Evolutionary conservation across 2,888 invertebrate genomes (phyloP).

Genomic region (Sericinus montela): DNA sequence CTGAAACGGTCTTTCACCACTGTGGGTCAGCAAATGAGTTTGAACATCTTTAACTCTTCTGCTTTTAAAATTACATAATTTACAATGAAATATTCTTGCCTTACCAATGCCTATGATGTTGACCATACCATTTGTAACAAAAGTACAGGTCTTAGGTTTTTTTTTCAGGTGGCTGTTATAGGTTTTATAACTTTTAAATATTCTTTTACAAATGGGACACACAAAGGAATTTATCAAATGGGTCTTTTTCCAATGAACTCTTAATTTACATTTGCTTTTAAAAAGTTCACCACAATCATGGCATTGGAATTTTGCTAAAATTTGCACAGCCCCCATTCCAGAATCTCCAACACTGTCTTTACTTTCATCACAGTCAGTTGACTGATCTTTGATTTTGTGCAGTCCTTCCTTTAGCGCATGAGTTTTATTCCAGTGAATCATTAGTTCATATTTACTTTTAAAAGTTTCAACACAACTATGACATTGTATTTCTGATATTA

Average conservation of each 20-base stretch:
- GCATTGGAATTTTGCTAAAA: conserved; percentile 28
- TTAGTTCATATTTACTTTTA: conserved; percentile 44
- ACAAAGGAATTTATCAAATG: conserved; percentile 34
- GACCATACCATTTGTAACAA: conserved; percentile 28
- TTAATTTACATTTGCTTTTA: conserved; percentile 44
- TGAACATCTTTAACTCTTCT: conserved; percentile 44
- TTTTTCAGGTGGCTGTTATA: conserved; percentile 37
- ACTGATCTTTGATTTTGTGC: no score
- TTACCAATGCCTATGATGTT: conserved; percentile 45
- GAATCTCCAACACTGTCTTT: no score
- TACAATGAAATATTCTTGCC: conserved; percentile 40
- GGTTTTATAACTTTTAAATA: conserved; percentile 43
- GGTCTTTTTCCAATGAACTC: conserved; percentile 45
- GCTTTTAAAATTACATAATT: conserved; percentile 47
- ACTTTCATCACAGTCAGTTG: no score
- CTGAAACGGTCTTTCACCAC: conserved; percentile 46
- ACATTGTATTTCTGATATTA: conserved; percentile 42
- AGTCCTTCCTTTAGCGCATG: conserved; percentile 27
- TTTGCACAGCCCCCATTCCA: no score
- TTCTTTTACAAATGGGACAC: conserved; percentile 35
- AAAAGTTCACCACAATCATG: conserved; percentile 43
- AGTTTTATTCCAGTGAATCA: conserved; percentile 45
- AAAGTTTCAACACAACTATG: conserved; percentile 42
- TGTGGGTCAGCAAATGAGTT: conserved; percentile 46
- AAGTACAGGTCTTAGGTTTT: conserved; percentile 31